Evolutionary conservation across 92 coral and sea anemone genomes (phyloP).

Genomic region (Palythoa grandis): DNA sequence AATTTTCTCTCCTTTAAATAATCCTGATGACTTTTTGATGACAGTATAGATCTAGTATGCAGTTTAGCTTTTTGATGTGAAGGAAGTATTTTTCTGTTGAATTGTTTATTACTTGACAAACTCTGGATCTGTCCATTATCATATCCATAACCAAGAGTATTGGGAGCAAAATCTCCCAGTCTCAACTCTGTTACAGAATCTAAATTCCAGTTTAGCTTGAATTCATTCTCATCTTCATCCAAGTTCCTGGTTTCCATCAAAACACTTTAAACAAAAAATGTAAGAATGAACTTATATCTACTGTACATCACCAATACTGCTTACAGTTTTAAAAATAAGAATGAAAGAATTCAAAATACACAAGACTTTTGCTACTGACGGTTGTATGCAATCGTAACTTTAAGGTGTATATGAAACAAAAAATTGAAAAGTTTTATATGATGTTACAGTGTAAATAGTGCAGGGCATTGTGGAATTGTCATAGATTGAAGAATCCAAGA

Average conservation of each 20-base stretch:
- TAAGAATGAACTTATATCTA: background rate
- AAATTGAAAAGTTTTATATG: no score
- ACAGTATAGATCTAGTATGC: constrained; percentile 62
- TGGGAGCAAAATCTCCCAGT: constrained; percentile 55
- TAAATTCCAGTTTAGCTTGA: constrained; percentile 53
- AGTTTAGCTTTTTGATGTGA: constrained; percentile 72
- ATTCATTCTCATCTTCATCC: constrained; percentile 11
- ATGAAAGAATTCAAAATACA: no score
- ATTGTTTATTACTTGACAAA: constrained; percentile 59
- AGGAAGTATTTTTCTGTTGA: constrained; percentile 73
- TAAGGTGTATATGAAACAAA: no score
- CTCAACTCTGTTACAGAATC: constrained; percentile 61
- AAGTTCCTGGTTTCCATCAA: constrained; percentile 9
- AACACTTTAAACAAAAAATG: background rate
- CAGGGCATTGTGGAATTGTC: no score
- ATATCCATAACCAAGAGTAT: constrained; percentile 65
- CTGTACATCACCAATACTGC: no score
- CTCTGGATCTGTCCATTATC: constrained; percentile 47
- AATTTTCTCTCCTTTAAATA: constrained; percentile 77
- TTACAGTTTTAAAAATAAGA: no score
- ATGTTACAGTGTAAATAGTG: no score
- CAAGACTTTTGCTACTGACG: no score
- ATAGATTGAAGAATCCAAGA: no score
- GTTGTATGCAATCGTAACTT: no score
- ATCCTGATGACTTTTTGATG: constrained; percentile 62